Evolutionary conservation across 2,888 invertebrate species (phyloP), one percentile per base, ranked within the genome.

Genomic region (Cryptus armator): DNA sequence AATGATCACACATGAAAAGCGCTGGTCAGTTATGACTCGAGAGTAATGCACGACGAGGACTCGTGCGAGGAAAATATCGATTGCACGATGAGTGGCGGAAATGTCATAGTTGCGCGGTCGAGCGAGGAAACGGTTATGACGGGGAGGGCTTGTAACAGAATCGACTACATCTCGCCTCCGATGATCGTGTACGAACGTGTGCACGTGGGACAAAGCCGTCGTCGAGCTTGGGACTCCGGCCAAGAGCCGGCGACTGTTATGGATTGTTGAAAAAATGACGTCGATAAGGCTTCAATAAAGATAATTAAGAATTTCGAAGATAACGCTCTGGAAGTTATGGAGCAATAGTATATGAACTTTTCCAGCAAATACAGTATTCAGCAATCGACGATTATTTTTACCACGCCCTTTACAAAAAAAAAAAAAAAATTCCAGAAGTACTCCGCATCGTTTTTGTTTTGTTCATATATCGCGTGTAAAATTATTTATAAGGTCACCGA

Each of bases 31-130:
- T 48, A 48, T 43, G 46, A 46, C 12, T 80, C 80, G 74, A 66
- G 81, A 81, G 70, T 78, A 81, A 78, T 74, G 78, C 53, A 64
- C 70, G 77, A 56, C 64, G 66, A 68, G 75, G 72, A 74, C 75
- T 78, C 83, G 72, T 84, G 78, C 77, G 78, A 64, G 78, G 70
- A 75, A 81, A 86, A 84, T 86, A 86, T 86, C 86, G 84, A 84
- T 81, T 77, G 37, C 81, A 37, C 62, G 53, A 51, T 46, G 81
- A 59, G 68, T 76, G 53, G 19, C 29, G 59, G 77, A 62, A 72
- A 53, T 48, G 56, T 56, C 56, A 56, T 19, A 19, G 19, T 53
- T 53, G 16, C 10, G 53, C 53, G 53, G 53, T 53, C 53, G 19
- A 53, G 14, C 32, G 48, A n/a, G 56, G 29, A 14, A 51, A 19